phyloP scores from a whole-genome alignment of 2,797 vertebrate genomes.

The Siniperca undulata region DNA sequence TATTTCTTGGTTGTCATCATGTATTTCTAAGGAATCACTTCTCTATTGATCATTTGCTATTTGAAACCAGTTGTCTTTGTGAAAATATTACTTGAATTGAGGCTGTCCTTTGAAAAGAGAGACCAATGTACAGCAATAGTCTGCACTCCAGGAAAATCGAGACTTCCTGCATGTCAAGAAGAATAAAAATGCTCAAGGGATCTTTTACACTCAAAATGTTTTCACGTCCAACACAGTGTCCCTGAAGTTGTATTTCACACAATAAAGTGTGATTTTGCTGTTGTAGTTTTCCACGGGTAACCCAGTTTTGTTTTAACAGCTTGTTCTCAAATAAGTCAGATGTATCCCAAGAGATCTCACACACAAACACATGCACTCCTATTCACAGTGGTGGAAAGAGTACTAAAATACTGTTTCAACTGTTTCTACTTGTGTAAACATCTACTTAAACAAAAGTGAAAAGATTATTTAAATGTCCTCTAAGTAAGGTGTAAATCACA shows the following conservation, averaged over 20 bases:
- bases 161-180: conserved; percentile 42
- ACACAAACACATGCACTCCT: conserved; percentile 13
- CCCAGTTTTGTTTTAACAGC: conserved; percentile 58
- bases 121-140: neutral
- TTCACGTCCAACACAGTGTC: conserved; percentile 29
- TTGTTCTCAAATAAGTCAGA: conserved; percentile 63
- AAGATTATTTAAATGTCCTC: no score
- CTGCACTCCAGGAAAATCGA: neutral
- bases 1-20: conserved; percentile 8
- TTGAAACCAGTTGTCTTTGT: conserved; percentile 23
- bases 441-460: neutral
- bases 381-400: neutral
- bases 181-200: conserved; percentile 50
- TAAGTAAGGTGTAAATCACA: neutral
- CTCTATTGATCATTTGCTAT: conserved; percentile 21
- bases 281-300: conserved; percentile 38
- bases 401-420: neutral
- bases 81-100: conserved; percentile 11
- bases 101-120: conserved; percentile 17
- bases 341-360: conserved; percentile 40
- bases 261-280: conserved; percentile 44
- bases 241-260: conserved; percentile 58
- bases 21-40: conserved; percentile 24
- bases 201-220: conserved; percentile 49
- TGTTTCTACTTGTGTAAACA: conserved; percentile 1